Evolutionary conservation across 1,140 invertebrate genomes (phyloP), one percentile per base, ranked within the genome.

Genomic region (Camponotus floridanus): DNA sequence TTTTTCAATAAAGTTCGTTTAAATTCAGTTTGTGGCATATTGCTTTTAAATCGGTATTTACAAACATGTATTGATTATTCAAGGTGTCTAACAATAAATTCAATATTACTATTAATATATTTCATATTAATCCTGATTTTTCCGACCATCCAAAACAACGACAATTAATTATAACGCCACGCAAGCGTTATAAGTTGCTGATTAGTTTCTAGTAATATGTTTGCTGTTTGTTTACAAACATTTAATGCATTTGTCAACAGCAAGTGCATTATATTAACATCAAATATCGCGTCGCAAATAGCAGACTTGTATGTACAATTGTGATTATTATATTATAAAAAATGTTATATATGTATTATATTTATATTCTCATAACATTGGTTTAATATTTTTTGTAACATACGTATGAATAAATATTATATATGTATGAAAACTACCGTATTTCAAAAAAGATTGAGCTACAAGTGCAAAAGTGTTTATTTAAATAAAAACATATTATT

Each of bases 11-110:
- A 81, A 81, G 71, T 62, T 61, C 26, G 26, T 59, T 57, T 55
- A 36, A 18, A 51, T 73, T 45, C 55, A 42, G 33, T 74, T 83
- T 73, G n/a, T 8, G 18, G 31, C 68, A 42, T 83, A 80, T 80
- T 80, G 65, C 45, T 18, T 59, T 39, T 21, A 70, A 51, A 70
- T n/a, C 64, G 74, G 59, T 78, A 70, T 57, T 57, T 57, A 55
- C 65, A 70, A 80, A 18, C 51, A 26, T 26, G 36, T 26, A 18
- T 3, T 9, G 48, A 70, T 70, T 65, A 70, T n/a, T 70, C 21
- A 8, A 11, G 26, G 5, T 13, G 48, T 70, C 36, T 6, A 64
- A 48, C 13, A 36, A 11, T 13, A 70, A 80, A n/a, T 80, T 42
- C 59, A 80, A 68, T 42, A 42, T 57, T 26, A n/a, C n/a, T 26